phyloP scores from a whole-genome alignment of 1,140 invertebrate species.

The Muscidifurax raptorellus region DNA sequence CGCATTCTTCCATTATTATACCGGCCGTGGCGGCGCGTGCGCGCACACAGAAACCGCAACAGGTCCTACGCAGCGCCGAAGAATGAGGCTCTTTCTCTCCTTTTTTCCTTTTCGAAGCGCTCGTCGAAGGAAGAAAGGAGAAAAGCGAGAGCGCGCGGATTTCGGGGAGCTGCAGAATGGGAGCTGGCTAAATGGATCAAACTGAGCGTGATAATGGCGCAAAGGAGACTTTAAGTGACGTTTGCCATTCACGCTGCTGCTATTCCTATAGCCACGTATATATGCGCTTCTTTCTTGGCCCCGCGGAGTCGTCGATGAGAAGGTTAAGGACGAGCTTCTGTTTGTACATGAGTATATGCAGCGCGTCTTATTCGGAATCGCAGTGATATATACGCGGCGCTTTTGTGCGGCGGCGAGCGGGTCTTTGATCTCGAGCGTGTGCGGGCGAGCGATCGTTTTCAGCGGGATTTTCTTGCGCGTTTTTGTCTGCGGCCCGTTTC shows the following conservation, averaged over 20 bases:
- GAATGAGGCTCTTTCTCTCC: conserved; percentile 10
- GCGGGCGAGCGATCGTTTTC: not conserved
- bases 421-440: conserved; percentile 31
- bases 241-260: conserved; percentile 39
- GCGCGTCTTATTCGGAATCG: conserved; percentile 8
- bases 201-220: conserved; percentile 50
- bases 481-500: not conserved
- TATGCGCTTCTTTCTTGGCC: not conserved
- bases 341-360: not conserved
- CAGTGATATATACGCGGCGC: not conserved
- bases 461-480: not conserved
- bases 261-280: too few species aligned
- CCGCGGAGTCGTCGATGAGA: not conserved
- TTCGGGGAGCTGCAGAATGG: conserved; percentile 12
- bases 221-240: conserved; percentile 44
- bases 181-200: conserved; percentile 47
- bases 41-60: conserved; percentile 46
- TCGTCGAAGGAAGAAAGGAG: conserved; percentile 2
- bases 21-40: conserved; percentile 3
- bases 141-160: conserved; percentile 21
- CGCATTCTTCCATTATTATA: conserved; percentile 67
- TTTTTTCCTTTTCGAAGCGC: conserved; percentile 13
- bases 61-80: conserved; percentile 48
- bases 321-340: not conserved
- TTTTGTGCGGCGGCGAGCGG: not conserved